Evolutionary conservation across 2,888 invertebrate genomes (phyloP), one percentile per base, ranked within the genome.

Genomic region (Brassicogethes aeneus): DNA sequence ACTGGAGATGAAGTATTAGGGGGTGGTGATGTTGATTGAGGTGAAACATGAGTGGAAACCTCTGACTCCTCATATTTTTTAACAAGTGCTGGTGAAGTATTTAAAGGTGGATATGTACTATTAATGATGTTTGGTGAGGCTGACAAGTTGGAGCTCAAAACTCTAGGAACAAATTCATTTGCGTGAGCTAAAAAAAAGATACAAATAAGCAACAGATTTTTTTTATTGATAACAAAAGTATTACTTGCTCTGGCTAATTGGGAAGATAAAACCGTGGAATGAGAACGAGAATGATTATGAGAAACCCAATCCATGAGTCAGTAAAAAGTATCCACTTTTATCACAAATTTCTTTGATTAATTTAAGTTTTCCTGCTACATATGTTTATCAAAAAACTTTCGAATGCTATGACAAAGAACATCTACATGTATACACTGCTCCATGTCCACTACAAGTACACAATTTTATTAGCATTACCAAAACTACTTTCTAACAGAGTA

Each of bases 71-170:
- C 57, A 17, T 53, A 43, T 35, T 55, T 54, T 38, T 56, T 56
- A 2, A 53, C 33, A 38, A 55, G 46, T 15, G 47, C 34, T 16
- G 60, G 51, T 32, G 63, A 53, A 37, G 56, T 59, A 29, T 59
- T 54, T 15, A 61, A 50, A 17, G 61, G 58, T 15, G 55, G 40
- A 44, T 61, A 69, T 32, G 32, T 12, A 34, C 67, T 62, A 50
- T 62, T 66, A 49, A 67, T 62, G 49, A 69, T 64, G 52, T 64
- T 68, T 29, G 70, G 66, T 34, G 68, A 68, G 10, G 52, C 53
- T 40, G 59, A 49, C 33, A 53, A 40, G 40, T 46, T 54, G 14
- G 49, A 37, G 14, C 35, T 40, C 30, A 52, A 47, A 31, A 53
- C 48, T 40, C 56, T 51, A 31, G 56, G 56, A 23, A 56, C 51